These are phyloP conservation scores for Rhyzopertha dominica DNA, from an alignment of 1,140 invertebrate species.

Conservation along the genomic window DNA sequence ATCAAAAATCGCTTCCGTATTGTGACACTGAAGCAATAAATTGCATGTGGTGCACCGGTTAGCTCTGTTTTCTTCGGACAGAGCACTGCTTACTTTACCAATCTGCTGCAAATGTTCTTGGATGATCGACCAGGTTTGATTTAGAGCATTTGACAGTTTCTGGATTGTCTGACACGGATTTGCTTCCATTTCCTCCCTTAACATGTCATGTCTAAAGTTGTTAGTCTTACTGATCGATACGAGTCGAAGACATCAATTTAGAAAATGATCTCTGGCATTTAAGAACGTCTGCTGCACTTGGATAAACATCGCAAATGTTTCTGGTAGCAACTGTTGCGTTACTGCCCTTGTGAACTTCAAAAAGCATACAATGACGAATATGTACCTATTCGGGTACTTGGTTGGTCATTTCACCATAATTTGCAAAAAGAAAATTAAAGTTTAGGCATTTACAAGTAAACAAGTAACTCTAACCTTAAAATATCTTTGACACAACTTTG, in stretches of 20 bases:
- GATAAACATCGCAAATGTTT: no score
- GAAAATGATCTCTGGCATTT: no score
- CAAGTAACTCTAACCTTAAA: slow-evolving; percentile 8
- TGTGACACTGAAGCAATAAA: slow-evolving; percentile 2
- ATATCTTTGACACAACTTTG: slow-evolving; percentile 8
- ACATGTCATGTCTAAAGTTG: slow-evolving; percentile 16
- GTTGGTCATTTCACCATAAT: slow-evolving; percentile 9
- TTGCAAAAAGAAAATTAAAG: neutral
- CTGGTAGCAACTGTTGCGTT: slow-evolving; percentile 10
- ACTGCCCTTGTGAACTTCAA: slow-evolving; percentile 20
- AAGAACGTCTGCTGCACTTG: neutral
- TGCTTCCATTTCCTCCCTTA: no score
- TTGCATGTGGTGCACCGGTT: slow-evolving; percentile 7
- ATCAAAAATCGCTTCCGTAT: slow-evolving; percentile 7
- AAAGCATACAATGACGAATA: slow-evolving; percentile 22
- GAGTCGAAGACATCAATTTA: no score
- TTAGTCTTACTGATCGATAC: no score
- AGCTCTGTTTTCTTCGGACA: slow-evolving; percentile 19
- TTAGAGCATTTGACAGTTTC: slow-evolving; percentile 3
- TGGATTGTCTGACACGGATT: slow-evolving; percentile 7
- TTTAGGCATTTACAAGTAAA: slow-evolving; percentile 4
- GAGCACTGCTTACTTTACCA: slow-evolving; percentile 20
- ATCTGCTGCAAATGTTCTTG: slow-evolving; percentile 26
- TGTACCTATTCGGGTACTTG: slow-evolving; percentile 19
- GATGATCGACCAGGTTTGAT: slow-evolving; percentile 10